These are phyloP conservation scores for Crypturellus tataupa DNA, from an alignment of 2,797 vertebrate species.

Conservation along the genomic window DNA sequence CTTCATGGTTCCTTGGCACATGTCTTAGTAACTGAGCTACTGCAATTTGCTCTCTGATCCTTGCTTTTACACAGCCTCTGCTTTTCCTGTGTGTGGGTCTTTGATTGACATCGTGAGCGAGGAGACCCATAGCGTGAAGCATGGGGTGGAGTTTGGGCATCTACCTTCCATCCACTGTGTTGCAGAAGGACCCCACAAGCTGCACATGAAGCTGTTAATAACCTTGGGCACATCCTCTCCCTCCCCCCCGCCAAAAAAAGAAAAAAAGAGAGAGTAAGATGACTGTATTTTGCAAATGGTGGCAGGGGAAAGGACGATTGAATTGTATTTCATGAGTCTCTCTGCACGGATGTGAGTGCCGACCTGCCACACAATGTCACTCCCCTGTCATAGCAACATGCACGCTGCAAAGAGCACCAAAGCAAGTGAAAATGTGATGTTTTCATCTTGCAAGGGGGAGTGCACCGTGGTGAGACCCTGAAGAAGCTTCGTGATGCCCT, in stretches of 20 bases:
- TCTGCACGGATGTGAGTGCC: rapidly evolving
- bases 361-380: neutral
- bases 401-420: neutral
- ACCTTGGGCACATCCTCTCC: too few relatives aligned
- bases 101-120: neutral
- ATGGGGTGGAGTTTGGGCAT: neutral
- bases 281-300: neutral
- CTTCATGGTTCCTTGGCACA: neutral
- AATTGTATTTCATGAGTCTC: neutral
- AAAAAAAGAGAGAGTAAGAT: neutral
- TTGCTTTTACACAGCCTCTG: neutral
- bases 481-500: neutral
- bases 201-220: neutral
- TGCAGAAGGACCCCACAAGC: neutral
- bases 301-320: neutral
- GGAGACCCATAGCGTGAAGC: neutral
- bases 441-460: neutral
- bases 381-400: rapidly evolving
- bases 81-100: neutral
- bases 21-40: neutral
- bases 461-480: neutral
- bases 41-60: neutral
- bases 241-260: too few relatives aligned
- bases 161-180: neutral
- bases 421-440: neutral